These are phyloP conservation scores for Pogonomyrmex barbatus DNA, from an alignment of 1,140 invertebrate genomes.

Conservation along the genomic window DNA sequence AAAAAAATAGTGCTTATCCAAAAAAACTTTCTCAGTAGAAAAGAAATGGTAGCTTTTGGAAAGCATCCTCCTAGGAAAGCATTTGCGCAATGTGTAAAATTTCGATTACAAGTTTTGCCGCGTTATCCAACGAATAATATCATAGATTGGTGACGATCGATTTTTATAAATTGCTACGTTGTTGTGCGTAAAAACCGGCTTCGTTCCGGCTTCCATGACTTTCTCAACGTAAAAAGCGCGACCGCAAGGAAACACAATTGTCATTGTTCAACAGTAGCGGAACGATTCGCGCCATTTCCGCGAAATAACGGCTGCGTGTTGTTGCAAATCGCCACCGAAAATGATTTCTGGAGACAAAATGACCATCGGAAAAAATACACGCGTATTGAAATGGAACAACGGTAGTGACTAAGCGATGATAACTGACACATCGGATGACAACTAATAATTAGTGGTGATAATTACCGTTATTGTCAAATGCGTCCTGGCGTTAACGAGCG, in stretches of 20 bases:
- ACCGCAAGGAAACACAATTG: constrained; percentile 49
- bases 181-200: constrained; percentile 35
- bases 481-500: constrained; percentile 43
- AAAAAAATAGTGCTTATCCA: background rate
- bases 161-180: constrained; percentile 14
- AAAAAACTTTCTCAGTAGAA: background rate
- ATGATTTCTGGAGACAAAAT: background rate
- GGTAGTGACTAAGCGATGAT: background rate
- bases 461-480: constrained; percentile 58
- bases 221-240: constrained; percentile 48
- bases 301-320: background rate
- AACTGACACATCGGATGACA: background rate
- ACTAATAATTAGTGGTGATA: constrained; percentile 16
- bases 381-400: background rate
- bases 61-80: background rate
- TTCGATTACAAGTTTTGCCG: background rate
- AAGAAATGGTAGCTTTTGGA: background rate
- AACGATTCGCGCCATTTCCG: constrained; percentile 35
- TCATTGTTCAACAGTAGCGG: constrained; percentile 47
- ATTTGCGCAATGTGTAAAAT: background rate
- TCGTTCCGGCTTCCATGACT: constrained; percentile 44
- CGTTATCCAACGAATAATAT: constrained; percentile 41
- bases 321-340: background rate
- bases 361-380: background rate
- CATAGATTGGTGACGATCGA: constrained; percentile 3